Evolutionary conservation across 1,140 invertebrate genomes (phyloP).

Genomic region (Zaprionus capensis): DNA sequence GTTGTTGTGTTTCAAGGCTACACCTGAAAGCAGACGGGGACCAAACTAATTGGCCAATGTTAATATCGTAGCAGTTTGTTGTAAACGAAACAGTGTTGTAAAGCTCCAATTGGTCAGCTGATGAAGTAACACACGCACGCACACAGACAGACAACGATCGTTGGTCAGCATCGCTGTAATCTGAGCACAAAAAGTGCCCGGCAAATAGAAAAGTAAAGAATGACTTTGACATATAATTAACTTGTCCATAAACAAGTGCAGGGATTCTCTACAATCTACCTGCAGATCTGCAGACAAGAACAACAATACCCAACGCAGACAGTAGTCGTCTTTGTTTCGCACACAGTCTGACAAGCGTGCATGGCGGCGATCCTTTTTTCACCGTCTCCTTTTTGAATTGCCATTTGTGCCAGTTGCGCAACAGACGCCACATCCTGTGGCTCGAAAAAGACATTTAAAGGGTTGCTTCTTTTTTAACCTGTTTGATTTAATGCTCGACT

Average conservation of each 20-base stretch:
- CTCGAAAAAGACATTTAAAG: not conserved
- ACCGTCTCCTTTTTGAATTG: not conserved
- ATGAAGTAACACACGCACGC: conserved; percentile 59
- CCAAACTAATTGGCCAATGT: conserved; percentile 41
- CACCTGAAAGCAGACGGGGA: conserved; percentile 6
- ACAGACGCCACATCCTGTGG: not conserved
- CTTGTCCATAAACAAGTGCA: conserved; percentile 20
- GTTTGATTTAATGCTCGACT: conserved; percentile 19
- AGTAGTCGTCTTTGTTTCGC: conserved; percentile 7
- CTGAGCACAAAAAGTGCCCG: conserved; percentile 5
- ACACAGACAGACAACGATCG: conserved; percentile 10
- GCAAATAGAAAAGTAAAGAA: conserved; percentile 1
- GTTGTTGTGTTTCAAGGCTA: conserved; percentile 51
- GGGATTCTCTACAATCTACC: not conserved
- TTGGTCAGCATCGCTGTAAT: conserved; percentile 3
- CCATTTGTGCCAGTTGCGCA: not conserved
- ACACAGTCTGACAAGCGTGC: not conserved
- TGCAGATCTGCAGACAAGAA: conserved; percentile 22
- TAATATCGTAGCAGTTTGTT: conserved; percentile 47
- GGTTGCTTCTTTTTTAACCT: conserved; percentile 28
- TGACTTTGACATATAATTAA: not conserved
- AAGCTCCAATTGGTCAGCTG: conserved; percentile 58
- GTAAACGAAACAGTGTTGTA: conserved; percentile 61
- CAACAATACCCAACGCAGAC: conserved; percentile 7
- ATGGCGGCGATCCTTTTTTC: conserved; percentile 4